Evolutionary conservation across 2,113 vertebrate species (phyloP), one percentile per base, ranked within the genome.

Genomic region (Pseudopipra pipra): DNA sequence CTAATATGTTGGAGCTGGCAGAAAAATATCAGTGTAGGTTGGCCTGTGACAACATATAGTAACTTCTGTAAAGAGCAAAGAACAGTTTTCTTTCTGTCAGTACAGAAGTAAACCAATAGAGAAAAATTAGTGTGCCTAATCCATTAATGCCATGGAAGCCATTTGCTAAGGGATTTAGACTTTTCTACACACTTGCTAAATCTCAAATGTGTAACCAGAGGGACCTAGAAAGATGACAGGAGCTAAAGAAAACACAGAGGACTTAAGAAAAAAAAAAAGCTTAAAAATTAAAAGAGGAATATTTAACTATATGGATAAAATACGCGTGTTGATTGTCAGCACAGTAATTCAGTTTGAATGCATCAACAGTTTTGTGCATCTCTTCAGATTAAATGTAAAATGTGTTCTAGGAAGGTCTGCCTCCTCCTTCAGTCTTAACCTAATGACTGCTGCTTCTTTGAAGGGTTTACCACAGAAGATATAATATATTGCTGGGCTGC

Each of bases 121-220:
- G 31, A 62, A 84, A 92, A 93, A 96, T 88, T 33, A 88, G 63
- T 54, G 83, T 85, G 71, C 78, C 72, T 89, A 93, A 94, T 91
- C 88, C 86, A 58, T 91, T 92, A 85, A 94, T 90, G 76, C 86
- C n/a, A 16, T 63, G 35, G 75, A 89, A 95, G 79, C n/a, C 35
- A 30, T 73, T 93, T 93, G 68, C 46, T 79, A 73, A 87, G 39
- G 56, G 56, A 3, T 89, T 95, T 87, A 86, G 68, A 30, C 51
- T 89, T 91, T 63, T 81, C 43, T 75, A 10, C 22, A 18, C 9
- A 9, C 31, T 77, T 71, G 39, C 28, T 74, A 31, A 66, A 55
- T 74, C 54, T 94, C n/a, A 43, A 58, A 68, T 55, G 5, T 70
- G 8, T 52, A 61, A 76, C 85, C 72, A 39, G 70, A 56, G 54